These are phyloP conservation scores for Spheniscus humboldti DNA, from an alignment of 2,797 vertebrate genomes.

Conservation along the genomic window DNA sequence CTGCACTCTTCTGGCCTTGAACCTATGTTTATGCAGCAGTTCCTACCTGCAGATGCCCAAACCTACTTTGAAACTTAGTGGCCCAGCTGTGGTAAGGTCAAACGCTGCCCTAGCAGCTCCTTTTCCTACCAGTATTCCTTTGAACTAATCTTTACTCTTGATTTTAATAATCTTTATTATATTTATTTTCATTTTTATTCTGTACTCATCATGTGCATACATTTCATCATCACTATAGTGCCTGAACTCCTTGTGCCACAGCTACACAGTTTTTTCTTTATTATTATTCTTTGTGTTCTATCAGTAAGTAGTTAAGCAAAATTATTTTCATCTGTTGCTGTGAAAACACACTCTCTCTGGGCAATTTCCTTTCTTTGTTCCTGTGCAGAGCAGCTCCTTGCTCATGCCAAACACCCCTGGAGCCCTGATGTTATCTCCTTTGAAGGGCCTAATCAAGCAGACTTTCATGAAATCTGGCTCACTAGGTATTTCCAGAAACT, in stretches of 20 bases:
- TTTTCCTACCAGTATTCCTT: not conserved
- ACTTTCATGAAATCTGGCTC: not conserved
- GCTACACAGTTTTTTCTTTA: not conserved
- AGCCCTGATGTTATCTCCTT: not conserved
- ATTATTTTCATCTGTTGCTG: not conserved
- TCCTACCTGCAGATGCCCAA: not conserved
- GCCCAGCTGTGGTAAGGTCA: not conserved
- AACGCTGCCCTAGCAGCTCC: not conserved
- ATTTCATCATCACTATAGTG: not conserved
- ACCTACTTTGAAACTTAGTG: not conserved
- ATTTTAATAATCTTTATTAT: not conserved
- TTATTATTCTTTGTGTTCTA: not conserved
- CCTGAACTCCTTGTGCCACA: not conserved
- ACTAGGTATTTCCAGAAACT: not conserved
- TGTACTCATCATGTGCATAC: not conserved
- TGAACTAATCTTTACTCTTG: not conserved
- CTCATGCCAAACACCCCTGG: not conserved
- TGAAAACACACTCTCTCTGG: not conserved
- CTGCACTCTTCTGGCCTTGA: conserved; percentile 30
- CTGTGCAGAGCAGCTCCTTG: not conserved
- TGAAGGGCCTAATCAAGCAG: not conserved
- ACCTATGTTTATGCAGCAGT: not conserved
- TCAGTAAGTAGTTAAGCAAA: not conserved
- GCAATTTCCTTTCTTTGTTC: not conserved
- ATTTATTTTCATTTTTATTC: not conserved